A percentile compares a stretch with the other conserved stretches of the same genome.
These are phyloP conservation scores for Alligator sinensis DNA, from an alignment of 2,113 vertebrate species.

Conservation along the genomic window DNA sequence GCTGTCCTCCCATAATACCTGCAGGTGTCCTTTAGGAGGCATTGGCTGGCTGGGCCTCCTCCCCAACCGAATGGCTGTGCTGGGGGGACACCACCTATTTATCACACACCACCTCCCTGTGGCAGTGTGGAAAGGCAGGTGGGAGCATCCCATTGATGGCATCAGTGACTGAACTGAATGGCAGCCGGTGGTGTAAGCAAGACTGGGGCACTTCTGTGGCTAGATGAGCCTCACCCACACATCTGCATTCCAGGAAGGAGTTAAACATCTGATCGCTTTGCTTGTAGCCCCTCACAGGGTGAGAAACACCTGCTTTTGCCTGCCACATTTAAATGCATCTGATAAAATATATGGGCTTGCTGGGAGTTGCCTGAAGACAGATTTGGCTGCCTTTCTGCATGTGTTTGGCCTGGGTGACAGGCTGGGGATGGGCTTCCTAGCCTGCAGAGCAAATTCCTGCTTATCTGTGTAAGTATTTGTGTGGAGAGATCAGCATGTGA, in stretches of 20 bases:
- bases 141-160: background rate
- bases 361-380: background rate
- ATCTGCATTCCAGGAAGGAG: background rate
- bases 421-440: background rate
- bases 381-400: background rate
- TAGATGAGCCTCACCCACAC: background rate
- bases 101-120: background rate
- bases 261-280: background rate
- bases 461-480: background rate
- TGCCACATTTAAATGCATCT: background rate
- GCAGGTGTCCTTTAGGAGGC: background rate
- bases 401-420: background rate
- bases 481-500: background rate
- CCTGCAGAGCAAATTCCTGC: background rate
- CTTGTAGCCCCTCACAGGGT: background rate
- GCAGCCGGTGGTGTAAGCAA: no score
- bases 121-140: background rate
- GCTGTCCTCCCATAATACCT: background rate
- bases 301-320: background rate
- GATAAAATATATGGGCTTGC: background rate
- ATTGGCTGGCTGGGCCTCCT: background rate
- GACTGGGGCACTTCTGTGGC: no score
- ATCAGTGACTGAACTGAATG: no score
- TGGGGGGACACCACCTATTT: no score
- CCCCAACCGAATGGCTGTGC: no score